Percentiles rank a stretch among this genome's conserved stretches.
Conservation (phyloP, 2,888 invertebrate genomes). For the Parasteatoda lunata region DNA sequence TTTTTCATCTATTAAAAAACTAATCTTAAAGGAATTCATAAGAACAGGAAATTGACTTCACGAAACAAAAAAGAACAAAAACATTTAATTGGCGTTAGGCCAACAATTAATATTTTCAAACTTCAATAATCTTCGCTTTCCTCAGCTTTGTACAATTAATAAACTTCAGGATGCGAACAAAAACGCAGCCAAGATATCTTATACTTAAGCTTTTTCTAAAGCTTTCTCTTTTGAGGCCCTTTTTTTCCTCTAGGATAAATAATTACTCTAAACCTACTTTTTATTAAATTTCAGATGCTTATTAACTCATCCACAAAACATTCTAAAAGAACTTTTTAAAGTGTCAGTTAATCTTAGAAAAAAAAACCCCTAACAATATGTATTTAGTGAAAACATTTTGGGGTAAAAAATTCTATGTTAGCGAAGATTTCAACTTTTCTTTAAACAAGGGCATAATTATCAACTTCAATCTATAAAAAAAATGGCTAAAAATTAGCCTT, state of each 20-base stretch:
- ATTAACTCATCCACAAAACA: constrained; percentile 45
- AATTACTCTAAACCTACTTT: constrained; percentile 56
- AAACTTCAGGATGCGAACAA: background rate
- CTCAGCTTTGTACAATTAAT: background rate
- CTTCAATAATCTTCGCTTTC: background rate
- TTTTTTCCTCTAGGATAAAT: background rate
- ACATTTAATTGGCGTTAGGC: background rate
- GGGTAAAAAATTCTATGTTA: background rate
- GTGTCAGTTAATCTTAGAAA: constrained; percentile 18
- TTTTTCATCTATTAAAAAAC: too few species aligned
- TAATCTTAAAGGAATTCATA: too few species aligned
- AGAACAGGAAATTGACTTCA: too few species aligned
- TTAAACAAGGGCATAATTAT: constrained; percentile 58
- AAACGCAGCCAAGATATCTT: background rate
- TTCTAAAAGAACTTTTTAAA: constrained; percentile 31
- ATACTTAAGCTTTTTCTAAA: background rate
- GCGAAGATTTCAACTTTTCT: constrained; percentile 23
- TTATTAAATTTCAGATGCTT: constrained; percentile 60
- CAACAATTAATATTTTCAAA: background rate
- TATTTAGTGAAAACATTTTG: background rate
- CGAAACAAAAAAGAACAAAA: too few species aligned
- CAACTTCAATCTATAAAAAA: constrained; percentile 50
- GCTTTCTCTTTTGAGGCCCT: background rate
- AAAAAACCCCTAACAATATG: background rate
- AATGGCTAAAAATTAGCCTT: constrained; percentile 56